phyloP scores from a whole-genome alignment of 1,140 invertebrate genomes.

The Drosophila leontia region DNA sequence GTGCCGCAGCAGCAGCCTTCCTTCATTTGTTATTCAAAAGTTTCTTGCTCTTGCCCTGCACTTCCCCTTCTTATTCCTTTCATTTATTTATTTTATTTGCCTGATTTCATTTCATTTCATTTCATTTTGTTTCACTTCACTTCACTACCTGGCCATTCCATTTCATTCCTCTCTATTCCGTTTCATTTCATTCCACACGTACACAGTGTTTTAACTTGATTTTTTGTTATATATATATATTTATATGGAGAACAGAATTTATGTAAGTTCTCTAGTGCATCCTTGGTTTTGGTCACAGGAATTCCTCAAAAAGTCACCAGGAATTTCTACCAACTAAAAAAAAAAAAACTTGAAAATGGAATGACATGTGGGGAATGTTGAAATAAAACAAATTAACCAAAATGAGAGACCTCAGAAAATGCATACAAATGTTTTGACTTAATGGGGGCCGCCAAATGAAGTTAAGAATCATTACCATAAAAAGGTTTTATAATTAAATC shows the following conservation, averaged over 20 bases:
- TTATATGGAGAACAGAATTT: conserved; percentile 3
- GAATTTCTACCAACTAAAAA: conserved; percentile 15
- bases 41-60: conserved; percentile 58
- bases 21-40: conserved; percentile 83
- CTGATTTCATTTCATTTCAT: conserved; percentile 51
- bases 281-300: conserved; percentile 24
- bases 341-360: not conserved
- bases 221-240: not conserved
- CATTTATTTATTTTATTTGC: conserved; percentile 57
- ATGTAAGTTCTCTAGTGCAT: conserved; percentile 17
- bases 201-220: conserved; percentile 24
- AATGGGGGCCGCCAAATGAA: not conserved
- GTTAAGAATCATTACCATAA: conserved; percentile 17
- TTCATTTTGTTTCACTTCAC: conserved; percentile 28
- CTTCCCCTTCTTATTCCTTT: conserved; percentile 33
- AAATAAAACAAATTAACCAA: conserved; percentile 37
- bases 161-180: conserved; percentile 5
- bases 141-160: not conserved
- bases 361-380: conserved; percentile 12
- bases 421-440: conserved; percentile 31
- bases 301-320: conserved; percentile 30
- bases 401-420: conserved; percentile 16
- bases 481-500: conserved; percentile 10
- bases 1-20: conserved; percentile 69
- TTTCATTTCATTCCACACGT: conserved; percentile 42